Evolutionary conservation across 2,113 vertebrate genomes (phyloP).

Genomic region (Cinclus mexicanus): DNA sequence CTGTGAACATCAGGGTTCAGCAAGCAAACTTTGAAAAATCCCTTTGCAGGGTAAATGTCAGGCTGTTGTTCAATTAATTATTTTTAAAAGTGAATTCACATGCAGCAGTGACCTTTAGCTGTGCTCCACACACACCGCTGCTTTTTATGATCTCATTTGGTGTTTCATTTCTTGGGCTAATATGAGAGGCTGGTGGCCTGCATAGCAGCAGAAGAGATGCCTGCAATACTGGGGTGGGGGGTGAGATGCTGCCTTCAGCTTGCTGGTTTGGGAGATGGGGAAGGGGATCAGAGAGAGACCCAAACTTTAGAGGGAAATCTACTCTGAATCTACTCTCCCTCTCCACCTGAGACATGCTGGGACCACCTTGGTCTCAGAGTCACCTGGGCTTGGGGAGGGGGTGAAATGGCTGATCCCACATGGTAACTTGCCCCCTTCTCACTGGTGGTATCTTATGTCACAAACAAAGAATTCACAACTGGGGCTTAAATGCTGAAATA

Average conservation of each 20-base stretch:
- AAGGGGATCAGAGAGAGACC: neutral
- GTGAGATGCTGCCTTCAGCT: neutral
- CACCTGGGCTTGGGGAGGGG: neutral
- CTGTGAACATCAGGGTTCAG: constrained; percentile 35
- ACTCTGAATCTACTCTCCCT: neutral
- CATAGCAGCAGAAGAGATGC: neutral
- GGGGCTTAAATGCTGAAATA: fast-evolving
- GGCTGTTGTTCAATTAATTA: constrained; percentile 54
- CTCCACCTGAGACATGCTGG: neutral
- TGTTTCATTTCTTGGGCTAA: neutral
- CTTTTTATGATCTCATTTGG: constrained; percentile 9
- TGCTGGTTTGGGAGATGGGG: neutral
- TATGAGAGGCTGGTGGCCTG: neutral
- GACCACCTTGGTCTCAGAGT: neutral
- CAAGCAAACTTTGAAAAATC: constrained; percentile 53
- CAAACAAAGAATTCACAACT: neutral
- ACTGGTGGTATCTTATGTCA: neutral
- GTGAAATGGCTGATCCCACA: neutral
- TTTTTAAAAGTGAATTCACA: constrained; percentile 56
- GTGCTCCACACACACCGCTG: neutral
- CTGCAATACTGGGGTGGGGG: neutral
- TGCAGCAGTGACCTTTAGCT: constrained; percentile 58
- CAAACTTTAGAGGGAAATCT: neutral
- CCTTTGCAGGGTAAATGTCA: constrained; percentile 65
- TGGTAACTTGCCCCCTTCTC: neutral